Evolutionary conservation across 2,797 vertebrate species (phyloP), one percentile per base, ranked within the genome.

Genomic region (Ceryle rudis): DNA sequence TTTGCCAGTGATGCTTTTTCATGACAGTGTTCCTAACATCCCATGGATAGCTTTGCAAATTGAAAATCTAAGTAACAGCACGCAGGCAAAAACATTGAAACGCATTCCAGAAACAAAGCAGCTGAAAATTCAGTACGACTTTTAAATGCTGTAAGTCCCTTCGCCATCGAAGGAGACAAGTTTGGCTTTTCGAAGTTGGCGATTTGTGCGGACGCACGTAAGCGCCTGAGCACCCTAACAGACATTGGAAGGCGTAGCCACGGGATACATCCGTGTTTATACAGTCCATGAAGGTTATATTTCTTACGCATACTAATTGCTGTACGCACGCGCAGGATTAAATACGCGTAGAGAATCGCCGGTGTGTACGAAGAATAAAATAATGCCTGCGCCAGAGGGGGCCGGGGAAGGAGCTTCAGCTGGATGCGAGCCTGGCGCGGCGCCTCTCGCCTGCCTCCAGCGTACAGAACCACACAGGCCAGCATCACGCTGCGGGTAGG

Each of bases 401-500:
- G 69, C 55, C 2, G 2, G 74, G 70, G 71, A 78, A 52, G 3
- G 37, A 1, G 14, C 67, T 62, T 22, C 57, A 41, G 90, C 91
- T 65, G 47, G 74, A 82, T 71, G 72, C 5, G 47, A 90, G 86
- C 55, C 74, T 28, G 52, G 69, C 1, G 17, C 82, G 18, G 86
- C 19, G 80, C 94, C 95, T 95, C 96, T 87, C 64, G 97, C 69
- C 98, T 96, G 98, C 98, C 98, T 98, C 96, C 97, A 97, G 97
- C 89, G 97, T 97, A 96, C 93, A 96, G 97, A 97, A 91, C 89
- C 85, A 88, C 78, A 93, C 97, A 95, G 98, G 97, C 97, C 98
- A 95, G 98, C 98, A 78, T 97, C 97, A 66, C 69, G 97, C 97
- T 96, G 98, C 97, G 96, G 98, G 98, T 97, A 98, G 99, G 99